Evolutionary conservation across 2,113 vertebrate genomes (phyloP).

Genomic region (Dasyurus viverrinus): DNA sequence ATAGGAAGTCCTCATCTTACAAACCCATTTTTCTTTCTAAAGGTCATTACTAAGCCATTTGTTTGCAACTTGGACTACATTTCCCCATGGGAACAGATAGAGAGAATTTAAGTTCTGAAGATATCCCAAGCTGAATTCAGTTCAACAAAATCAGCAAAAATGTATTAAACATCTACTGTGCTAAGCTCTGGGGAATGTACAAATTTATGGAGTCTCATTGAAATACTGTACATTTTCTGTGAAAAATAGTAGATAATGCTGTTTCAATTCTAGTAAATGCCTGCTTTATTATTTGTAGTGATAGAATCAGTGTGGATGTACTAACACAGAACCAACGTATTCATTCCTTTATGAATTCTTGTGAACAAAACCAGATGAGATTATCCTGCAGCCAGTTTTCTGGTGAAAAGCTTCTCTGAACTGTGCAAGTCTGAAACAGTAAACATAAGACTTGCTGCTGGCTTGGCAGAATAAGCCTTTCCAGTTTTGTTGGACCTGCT

Average conservation of each 20-base stretch:
- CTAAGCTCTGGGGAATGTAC: not conserved
- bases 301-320: not conserved
- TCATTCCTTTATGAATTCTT: not conserved
- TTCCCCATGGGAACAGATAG: conserved; percentile 39
- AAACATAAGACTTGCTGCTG: not conserved
- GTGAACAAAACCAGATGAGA: not conserved
- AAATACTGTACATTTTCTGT: conserved; percentile 23
- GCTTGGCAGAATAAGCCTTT: not conserved
- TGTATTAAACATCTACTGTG: not conserved
- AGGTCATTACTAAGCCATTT: conserved; percentile 39
- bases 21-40: conserved; percentile 50
- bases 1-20: not conserved
- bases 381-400: not conserved
- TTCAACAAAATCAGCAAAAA: not conserved
- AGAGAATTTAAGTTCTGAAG: conserved; percentile 35
- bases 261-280: conserved; percentile 8
- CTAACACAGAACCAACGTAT: not conserved
- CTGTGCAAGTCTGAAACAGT: not conserved
- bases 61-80: conserved; percentile 36
- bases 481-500: not conserved
- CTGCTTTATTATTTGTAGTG: not conserved
- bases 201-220: conserved; percentile 10
- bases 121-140: conserved; percentile 24
- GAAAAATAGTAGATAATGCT: conserved; percentile 9
- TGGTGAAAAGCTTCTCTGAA: not conserved